A percentile compares a stretch with the other conserved stretches of the same genome.
Evolutionary conservation across 2,113 vertebrate species (phyloP).

Genomic region (Guaruba guarouba): DNA sequence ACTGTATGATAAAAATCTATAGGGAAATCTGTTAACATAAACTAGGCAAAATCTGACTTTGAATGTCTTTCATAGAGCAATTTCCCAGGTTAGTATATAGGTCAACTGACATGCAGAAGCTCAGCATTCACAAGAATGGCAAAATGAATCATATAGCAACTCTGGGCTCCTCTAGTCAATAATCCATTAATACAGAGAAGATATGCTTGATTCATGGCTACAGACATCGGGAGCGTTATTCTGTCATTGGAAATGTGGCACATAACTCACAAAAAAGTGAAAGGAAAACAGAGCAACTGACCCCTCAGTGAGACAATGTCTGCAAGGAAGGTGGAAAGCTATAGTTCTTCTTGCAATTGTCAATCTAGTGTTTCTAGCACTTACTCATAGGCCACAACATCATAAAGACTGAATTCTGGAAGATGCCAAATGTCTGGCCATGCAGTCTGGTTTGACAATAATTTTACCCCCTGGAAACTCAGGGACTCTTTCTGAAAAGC

Average conservation of each 20-base stretch:
- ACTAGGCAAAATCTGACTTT: conserved; percentile 51
- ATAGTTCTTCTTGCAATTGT: not conserved
- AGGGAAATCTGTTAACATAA: conserved; percentile 26
- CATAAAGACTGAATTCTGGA: not conserved
- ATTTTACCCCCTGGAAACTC: not conserved
- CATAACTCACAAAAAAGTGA: not conserved
- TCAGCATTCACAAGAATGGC: not conserved
- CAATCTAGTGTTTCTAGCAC: not conserved
- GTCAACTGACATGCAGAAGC: not conserved
- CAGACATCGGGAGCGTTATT: not conserved
- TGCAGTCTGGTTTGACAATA: not conserved
- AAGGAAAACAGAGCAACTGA: not conserved
- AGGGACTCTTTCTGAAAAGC: not conserved
- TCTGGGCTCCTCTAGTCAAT: conserved; percentile 28
- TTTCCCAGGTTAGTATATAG: conserved; percentile 51
- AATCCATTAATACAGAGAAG: conserved; percentile 27
- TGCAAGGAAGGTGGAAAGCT: not conserved
- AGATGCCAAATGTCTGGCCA: not conserved
- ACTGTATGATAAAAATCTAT: conserved; percentile 9
- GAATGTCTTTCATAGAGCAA: not conserved
- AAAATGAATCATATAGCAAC: conserved; percentile 36
- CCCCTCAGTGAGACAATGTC: not conserved
- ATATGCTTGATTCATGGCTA: not conserved
- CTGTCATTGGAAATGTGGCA: not conserved
- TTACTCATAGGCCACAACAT: not conserved